These are phyloP conservation scores for Antigone vipio DNA, from an alignment of 2,113 vertebrate genomes.

Conservation along the genomic window DNA sequence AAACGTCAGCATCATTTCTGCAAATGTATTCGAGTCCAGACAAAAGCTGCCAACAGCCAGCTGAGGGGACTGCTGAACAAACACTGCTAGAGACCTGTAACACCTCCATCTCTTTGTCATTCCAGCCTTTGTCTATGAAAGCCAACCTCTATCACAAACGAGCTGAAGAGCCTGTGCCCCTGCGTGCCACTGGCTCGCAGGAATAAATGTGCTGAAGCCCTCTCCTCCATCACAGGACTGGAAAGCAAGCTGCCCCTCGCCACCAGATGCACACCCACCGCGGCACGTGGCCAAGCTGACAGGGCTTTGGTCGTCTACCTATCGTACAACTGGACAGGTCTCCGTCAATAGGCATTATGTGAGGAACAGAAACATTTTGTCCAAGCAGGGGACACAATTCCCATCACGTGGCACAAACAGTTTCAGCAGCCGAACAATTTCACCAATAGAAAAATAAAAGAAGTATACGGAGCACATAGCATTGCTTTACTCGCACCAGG, in stretches of 20 bases:
- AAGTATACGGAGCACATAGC: neutral
- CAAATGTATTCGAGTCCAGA: slow-evolving; percentile 3
- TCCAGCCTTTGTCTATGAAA: neutral
- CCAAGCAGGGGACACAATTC: neutral
- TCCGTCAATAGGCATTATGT: neutral
- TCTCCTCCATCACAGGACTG: neutral
- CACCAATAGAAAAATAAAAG: neutral
- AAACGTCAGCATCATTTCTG: slow-evolving; percentile 25
- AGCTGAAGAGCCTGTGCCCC: neutral
- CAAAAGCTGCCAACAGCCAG: slow-evolving; percentile 41
- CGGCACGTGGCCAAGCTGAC: accelerated
- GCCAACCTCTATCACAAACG: neutral
- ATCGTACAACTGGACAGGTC: neutral
- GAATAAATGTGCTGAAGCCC: neutral
- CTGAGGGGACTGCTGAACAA: slow-evolving; percentile 1
- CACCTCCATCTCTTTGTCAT: neutral
- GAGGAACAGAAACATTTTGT: neutral
- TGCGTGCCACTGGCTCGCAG: neutral
- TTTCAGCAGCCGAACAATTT: neutral
- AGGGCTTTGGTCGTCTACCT: neutral
- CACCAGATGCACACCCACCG: neutral
- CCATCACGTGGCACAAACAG: neutral
- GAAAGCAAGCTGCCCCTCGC: neutral
- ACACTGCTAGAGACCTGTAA: neutral
- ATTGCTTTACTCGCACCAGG: neutral